phyloP scores from a whole-genome alignment of 1,140 invertebrate genomes.

The Ips nitidus region DNA sequence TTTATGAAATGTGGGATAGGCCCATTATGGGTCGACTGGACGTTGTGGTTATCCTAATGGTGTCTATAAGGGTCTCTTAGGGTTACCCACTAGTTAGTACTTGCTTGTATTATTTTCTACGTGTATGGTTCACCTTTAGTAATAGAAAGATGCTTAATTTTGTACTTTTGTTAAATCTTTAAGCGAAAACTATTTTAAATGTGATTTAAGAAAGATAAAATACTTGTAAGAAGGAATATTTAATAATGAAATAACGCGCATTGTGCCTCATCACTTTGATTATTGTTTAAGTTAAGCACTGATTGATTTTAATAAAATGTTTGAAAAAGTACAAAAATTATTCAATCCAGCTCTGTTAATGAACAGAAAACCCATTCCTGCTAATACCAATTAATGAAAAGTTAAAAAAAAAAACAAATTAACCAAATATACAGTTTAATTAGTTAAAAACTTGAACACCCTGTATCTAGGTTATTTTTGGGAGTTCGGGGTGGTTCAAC shows the following conservation, averaged over 20 bases:
- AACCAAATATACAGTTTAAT: too few species aligned
- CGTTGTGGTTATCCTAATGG: not conserved
- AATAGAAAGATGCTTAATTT: slow-evolving; percentile 29
- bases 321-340: slow-evolving; percentile 32
- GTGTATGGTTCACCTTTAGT: not conserved
- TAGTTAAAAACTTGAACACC: too few species aligned
- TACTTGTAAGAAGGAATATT: slow-evolving; percentile 19
- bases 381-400: too few species aligned
- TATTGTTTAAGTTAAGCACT: slow-evolving; percentile 51
- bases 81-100: too few species aligned
- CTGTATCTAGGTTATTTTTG: too few species aligned
- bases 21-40: too few species aligned
- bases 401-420: too few species aligned
- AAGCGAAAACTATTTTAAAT: slow-evolving; percentile 32
- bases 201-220: slow-evolving; percentile 44
- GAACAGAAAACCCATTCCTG: too few species aligned
- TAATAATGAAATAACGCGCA: slow-evolving; percentile 41
- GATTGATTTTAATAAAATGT: slow-evolving; percentile 52
- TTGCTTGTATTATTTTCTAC: too few species aligned
- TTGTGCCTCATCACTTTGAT: slow-evolving; percentile 50
- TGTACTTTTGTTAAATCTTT: slow-evolving; percentile 27
- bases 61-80: not conserved
- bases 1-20: too few species aligned
- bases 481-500: too few species aligned
- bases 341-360: too few species aligned